These are phyloP conservation scores for Macrotis lagotis DNA, from an alignment of 2,113 vertebrate species.

Conservation along the genomic window DNA sequence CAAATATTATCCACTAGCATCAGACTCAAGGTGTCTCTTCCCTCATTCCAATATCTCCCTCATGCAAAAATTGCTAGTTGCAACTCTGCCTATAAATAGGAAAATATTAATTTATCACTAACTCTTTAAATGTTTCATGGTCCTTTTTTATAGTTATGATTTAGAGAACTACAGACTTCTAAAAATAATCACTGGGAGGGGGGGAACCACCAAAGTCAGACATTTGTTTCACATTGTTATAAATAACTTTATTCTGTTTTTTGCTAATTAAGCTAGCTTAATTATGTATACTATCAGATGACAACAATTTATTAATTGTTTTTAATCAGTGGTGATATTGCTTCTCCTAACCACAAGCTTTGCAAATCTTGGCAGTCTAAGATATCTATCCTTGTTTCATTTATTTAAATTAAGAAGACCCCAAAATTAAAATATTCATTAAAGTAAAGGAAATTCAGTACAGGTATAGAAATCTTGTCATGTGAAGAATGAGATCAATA, in stretches of 20 bases:
- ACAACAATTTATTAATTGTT: neutral
- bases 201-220: neutral
- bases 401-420: neutral
- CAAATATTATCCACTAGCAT: neutral
- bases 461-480: neutral
- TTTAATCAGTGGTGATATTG: neutral
- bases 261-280: neutral
- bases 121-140: neutral
- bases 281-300: neutral
- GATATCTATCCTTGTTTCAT: neutral
- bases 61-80: neutral
- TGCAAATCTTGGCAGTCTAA: neutral
- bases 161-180: neutral
- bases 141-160: neutral
- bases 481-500: neutral
- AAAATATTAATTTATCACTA: neutral
- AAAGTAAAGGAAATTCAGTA: neutral
- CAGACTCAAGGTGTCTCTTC: neutral
- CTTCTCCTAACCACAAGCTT: neutral
- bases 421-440: neutral
- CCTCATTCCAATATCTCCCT: neutral
- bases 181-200: neutral
- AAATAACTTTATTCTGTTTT: neutral
- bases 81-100: neutral
- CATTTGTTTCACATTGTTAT: neutral